These are phyloP conservation scores for Acanthopagrus latus DNA, from an alignment of 2,797 vertebrate genomes.

Conservation along the genomic window DNA sequence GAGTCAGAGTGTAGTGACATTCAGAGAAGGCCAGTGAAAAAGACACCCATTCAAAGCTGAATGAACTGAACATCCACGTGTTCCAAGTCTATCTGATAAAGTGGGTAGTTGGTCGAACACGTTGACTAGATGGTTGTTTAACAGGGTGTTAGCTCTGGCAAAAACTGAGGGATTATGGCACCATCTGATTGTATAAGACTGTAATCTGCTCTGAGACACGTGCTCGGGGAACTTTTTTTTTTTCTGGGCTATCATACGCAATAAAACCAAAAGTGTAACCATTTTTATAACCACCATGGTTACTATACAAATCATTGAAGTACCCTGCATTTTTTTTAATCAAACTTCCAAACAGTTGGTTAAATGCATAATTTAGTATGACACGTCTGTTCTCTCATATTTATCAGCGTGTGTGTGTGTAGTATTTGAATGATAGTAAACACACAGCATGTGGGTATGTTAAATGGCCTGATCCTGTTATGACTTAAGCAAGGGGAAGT, in stretches of 20 bases:
- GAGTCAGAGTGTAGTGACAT: slow-evolving; percentile 35
- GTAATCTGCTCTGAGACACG: slow-evolving; percentile 44
- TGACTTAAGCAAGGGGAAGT: slow-evolving; percentile 9
- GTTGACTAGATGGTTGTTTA: slow-evolving; percentile 18
- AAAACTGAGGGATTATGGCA: slow-evolving; percentile 45
- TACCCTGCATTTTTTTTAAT: neutral
- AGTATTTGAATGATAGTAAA: slow-evolving; percentile 15
- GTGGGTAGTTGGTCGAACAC: neutral
- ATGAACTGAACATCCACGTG: slow-evolving; percentile 3
- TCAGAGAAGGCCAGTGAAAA: slow-evolving; percentile 2
- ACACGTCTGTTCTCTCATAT: slow-evolving; percentile 1
- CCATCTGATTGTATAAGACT: slow-evolving; percentile 34
- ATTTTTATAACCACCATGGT: neutral
- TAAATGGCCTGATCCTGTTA: slow-evolving; percentile 10
- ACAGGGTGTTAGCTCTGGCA: slow-evolving; percentile 30
- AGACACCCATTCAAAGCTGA: slow-evolving; percentile 28
- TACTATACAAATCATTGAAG: neutral
- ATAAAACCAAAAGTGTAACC: neutral
- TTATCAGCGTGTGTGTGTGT: neutral
- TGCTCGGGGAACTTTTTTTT: neutral
- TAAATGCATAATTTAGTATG: neutral
- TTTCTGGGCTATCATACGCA: neutral
- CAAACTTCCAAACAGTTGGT: neutral
- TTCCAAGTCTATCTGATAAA: slow-evolving; percentile 26
- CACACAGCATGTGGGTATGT: neutral